Evolutionary conservation across 1,140 invertebrate genomes (phyloP), one percentile per base, ranked within the genome.

Genomic region (Telenomus remus): DNA sequence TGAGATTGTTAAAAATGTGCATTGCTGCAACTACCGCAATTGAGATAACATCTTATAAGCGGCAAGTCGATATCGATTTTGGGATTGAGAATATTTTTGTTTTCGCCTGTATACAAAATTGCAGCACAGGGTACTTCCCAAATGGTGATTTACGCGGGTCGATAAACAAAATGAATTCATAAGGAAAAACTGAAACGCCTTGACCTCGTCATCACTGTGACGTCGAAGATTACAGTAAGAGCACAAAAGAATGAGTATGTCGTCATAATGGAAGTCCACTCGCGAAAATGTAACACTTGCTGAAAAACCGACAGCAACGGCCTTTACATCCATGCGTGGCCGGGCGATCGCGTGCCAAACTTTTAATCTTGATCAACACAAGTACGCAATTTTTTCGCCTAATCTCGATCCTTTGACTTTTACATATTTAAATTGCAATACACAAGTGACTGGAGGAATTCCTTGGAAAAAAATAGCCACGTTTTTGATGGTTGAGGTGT

Each of bases 121-220:
- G 37, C 37, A 11, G 9, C 37, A 11, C 9, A 39, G n/a, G 1
- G 37, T 39, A n/a, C 9, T 39, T 35, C 5, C n/a, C 9, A 14
- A 15, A 16, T 37, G 35, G 19, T 16, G 34, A 44, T 16, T 53
- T 37, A 1, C 14, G 7, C 3, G 35, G 46, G 56, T 65, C 63
- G 43, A 65, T 65, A 50, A 43, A 65, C 9, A 13, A 56, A 65
- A 55, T 35, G 37, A 46, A 64, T 76, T 60, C 16, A 59, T 64
- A 55, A 59, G 14, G 37, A 64, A 55, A 19, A 51, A 27, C 19
- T 6, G 19, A 63, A 55, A 54, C 39, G 57, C 73, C 73, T 76
- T 76, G 73, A 76, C 73, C 73, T 61, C 65, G n/a, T 48, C 39
- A 61, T 55, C n/a, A 65, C 34, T 27, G 47, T 76, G 60, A 70